Evolutionary conservation across 2,113 vertebrate genomes (phyloP).

Genomic region (Ictalurus furcatus): DNA sequence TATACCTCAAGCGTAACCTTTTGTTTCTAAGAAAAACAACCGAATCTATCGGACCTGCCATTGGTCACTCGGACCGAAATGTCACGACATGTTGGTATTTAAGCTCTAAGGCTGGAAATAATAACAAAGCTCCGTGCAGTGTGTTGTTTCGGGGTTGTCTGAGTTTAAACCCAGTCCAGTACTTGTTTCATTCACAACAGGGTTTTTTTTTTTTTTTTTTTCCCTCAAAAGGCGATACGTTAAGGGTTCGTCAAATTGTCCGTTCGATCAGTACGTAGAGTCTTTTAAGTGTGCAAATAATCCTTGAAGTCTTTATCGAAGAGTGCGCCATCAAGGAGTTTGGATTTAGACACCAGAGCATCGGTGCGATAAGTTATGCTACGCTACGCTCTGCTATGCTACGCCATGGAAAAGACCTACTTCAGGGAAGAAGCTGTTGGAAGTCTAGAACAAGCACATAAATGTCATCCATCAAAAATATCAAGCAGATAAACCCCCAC

Average conservation of each 20-base stretch:
- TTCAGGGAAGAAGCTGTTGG: background rate
- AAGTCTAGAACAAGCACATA: background rate
- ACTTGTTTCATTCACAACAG: background rate
- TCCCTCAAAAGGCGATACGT: no score
- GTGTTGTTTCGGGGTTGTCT: background rate
- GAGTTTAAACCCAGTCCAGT: no score
- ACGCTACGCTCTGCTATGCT: background rate
- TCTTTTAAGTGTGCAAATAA: background rate
- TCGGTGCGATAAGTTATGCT: background rate
- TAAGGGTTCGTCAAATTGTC: background rate
- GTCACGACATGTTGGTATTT: background rate
- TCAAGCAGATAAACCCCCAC: background rate
- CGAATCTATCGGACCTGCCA: conserved; percentile 9
- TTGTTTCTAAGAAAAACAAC: background rate
- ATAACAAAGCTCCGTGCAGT: background rate
- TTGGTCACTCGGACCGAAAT: conserved; percentile 29
- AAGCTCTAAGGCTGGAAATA: background rate
- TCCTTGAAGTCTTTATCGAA: background rate
- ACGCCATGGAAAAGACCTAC: background rate
- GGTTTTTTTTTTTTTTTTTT: no score
- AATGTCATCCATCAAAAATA: background rate
- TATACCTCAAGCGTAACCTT: background rate
- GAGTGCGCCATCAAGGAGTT: background rate
- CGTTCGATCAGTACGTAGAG: background rate
- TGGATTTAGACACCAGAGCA: background rate